phyloP scores from a whole-genome alignment of 2,113 vertebrate genomes.

The Corythaixoides concolor region DNA sequence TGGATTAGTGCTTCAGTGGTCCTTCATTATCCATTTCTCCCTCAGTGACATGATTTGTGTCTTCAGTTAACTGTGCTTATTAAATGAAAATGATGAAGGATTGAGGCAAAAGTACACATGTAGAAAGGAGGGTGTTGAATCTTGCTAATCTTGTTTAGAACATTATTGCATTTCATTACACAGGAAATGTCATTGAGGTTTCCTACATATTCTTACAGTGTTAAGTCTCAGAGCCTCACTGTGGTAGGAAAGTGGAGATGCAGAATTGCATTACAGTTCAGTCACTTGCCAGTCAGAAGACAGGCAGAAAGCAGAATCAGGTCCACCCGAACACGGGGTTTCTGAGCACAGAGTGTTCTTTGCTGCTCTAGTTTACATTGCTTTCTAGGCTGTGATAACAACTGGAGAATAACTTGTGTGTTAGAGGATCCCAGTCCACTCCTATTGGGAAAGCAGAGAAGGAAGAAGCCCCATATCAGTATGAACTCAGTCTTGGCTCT shows the following conservation, averaged over 20 bases:
- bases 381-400: background rate
- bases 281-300: background rate
- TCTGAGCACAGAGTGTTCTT: background rate
- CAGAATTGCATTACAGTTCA: background rate
- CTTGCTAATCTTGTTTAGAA: background rate
- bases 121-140: background rate
- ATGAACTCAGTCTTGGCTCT: background rate
- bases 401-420: background rate
- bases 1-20: conserved; percentile 51
- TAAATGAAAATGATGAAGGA: conserved; percentile 14
- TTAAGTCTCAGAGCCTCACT: background rate
- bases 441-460: background rate
- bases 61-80: conserved; percentile 32
- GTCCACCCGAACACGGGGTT: background rate
- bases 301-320: background rate
- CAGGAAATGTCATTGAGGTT: background rate
- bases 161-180: background rate
- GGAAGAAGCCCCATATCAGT: background rate
- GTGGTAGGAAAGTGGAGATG: background rate
- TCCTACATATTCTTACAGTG: background rate
- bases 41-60: background rate
- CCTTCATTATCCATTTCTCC: conserved; percentile 54
- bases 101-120: background rate
- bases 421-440: background rate
- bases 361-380: background rate